Percentiles rank a stretch among this genome's conserved stretches.
These are phyloP conservation scores for Vireo altiloquus DNA, from an alignment of 2,113 vertebrate genomes.

Conservation along the genomic window DNA sequence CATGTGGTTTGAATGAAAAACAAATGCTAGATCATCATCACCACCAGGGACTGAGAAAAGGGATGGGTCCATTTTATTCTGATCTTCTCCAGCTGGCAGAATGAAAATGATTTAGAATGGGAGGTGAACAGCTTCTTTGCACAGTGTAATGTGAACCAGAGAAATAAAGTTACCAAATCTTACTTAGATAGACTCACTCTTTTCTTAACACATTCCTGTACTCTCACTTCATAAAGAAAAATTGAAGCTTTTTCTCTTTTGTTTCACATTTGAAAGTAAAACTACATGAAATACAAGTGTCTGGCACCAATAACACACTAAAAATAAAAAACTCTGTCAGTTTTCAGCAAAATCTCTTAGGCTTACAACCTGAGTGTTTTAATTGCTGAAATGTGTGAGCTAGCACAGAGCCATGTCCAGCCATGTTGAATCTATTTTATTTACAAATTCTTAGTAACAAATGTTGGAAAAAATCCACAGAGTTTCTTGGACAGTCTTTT, in stretches of 20 bases:
- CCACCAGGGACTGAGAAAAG: slow-evolving; percentile 12
- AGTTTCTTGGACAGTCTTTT: background rate
- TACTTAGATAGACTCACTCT: background rate
- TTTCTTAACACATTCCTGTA: background rate
- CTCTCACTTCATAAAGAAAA: background rate
- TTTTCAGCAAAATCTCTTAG: background rate
- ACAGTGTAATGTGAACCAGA: slow-evolving; percentile 22
- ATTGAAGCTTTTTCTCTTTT: background rate
- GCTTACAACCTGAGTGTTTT: background rate
- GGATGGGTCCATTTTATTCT: slow-evolving; percentile 44
- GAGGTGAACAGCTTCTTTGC: slow-evolving; percentile 39
- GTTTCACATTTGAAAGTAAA: background rate
- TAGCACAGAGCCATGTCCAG: background rate
- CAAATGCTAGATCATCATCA: slow-evolving; percentile 14
- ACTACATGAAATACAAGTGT: background rate
- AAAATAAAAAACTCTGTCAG: background rate
- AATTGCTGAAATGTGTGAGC: background rate
- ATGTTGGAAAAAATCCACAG: background rate
- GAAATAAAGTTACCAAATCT: slow-evolving; percentile 17
- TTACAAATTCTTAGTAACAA: background rate
- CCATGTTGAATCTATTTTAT: background rate
- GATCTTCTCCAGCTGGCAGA: slow-evolving; percentile 55
- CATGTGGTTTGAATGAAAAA: slow-evolving; percentile 32
- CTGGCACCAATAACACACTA: background rate
- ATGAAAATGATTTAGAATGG: slow-evolving; percentile 48